Conservation (phyloP, 2,888 invertebrate species). For the Oasisia sp. region DNA sequence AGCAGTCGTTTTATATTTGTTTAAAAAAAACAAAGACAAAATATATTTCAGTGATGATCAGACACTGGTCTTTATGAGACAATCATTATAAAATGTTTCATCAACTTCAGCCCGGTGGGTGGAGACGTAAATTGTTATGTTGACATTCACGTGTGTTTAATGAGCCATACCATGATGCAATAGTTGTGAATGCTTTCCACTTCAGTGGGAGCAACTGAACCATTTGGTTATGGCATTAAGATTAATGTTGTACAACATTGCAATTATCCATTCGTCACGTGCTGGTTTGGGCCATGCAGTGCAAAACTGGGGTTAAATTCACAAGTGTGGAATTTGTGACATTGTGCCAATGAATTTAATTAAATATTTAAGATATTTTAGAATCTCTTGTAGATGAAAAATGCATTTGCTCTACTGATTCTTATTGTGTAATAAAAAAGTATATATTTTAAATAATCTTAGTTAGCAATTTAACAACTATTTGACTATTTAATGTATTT, state of each 20-base stretch:
- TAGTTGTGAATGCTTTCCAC: neutral
- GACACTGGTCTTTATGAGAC: neutral
- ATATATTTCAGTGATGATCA: neutral
- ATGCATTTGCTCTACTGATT: neutral
- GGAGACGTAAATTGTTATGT: neutral
- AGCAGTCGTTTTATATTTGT: neutral
- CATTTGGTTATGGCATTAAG: neutral
- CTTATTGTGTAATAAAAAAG: neutral
- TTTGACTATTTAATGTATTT: too few relatives aligned
- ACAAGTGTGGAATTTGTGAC: neutral
- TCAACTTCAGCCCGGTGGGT: neutral
- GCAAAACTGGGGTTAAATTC: neutral
- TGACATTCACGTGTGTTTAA: neutral
- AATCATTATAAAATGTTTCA: neutral
- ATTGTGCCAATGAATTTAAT: neutral
- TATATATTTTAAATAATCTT: too few relatives aligned
- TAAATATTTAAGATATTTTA: too few relatives aligned
- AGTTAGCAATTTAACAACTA: too few relatives aligned
- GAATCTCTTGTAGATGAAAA: too few relatives aligned
- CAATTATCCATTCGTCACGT: neutral
- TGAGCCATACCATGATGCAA: neutral
- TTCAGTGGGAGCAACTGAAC: neutral
- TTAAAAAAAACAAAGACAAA: too few relatives aligned
- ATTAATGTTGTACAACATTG: neutral
- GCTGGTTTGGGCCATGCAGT: neutral